Evolutionary conservation across 2,113 vertebrate species (phyloP), one percentile per base, ranked within the genome.

Genomic region (Odontophorus gujanensis): DNA sequence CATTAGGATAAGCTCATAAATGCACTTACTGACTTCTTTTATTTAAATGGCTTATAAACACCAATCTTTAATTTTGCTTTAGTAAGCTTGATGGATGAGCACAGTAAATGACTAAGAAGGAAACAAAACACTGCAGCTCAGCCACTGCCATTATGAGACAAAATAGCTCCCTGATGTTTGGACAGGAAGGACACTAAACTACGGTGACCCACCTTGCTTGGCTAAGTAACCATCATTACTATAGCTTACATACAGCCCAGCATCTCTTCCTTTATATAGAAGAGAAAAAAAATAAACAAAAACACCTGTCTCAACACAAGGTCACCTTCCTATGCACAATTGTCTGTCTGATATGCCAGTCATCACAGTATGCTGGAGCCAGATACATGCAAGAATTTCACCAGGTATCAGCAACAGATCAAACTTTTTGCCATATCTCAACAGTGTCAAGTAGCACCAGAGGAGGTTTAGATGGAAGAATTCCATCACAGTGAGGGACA

Each of bases 31-130:
- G 69, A 75, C n/a, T 82, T 81, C n/a, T 48, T 74, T 6, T 83
- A 92, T 93, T 94, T 87, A 63, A 94, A 85, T 50, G 36, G 42
- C 57, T 81, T 95, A 77, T 28, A 90, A 90, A 92, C 15, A 10
- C 59, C 42, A 4, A 77, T 88, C 63, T 93, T 94, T 81, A 86
- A 67, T 40, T 93, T 77, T 0, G 0, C 40, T 25, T 51, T 53
- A 21, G n/a, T n/a, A 40, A 21, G 4, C 51, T 21, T 90, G 73
- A 81, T 75, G 80, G 74, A 92, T 91, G 81, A 87, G 65, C 59
- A 26, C 30, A 3, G 7, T 65, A 80, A 84, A 77, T 48, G 25
- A 66, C 71, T 83, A 26, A 32, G 86, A 95, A 62, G 58, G 66
- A 74, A 85, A 93, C 58, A 62, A 90, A 28, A 24, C 71, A 28